Conservation (phyloP, 2,888 invertebrate genomes). For the Shargacucullia verbasci region DNA sequence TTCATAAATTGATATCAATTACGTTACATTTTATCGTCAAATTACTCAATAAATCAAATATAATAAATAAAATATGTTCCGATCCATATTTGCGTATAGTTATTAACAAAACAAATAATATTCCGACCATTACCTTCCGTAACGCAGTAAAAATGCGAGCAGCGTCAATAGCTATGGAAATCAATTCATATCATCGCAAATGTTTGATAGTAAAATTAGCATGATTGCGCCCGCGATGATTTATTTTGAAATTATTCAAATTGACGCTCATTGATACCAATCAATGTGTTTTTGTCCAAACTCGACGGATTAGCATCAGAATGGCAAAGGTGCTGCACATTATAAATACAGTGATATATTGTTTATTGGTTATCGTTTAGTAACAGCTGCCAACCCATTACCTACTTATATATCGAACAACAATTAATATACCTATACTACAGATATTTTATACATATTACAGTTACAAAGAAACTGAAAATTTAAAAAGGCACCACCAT, state of each 20-base stretch:
- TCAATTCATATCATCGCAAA: slow-evolving; percentile 62
- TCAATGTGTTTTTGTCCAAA: slow-evolving; percentile 74
- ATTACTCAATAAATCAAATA: slow-evolving; percentile 32
- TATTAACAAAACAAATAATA: slow-evolving; percentile 26
- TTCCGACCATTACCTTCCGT: slow-evolving; percentile 54
- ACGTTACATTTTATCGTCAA: not conserved
- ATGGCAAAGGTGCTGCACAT: slow-evolving; percentile 67
- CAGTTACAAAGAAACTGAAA: too few species aligned
- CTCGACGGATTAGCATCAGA: slow-evolving; percentile 75
- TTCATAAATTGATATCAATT: slow-evolving; percentile 4
- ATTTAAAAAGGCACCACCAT: too few species aligned
- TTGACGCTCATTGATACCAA: slow-evolving; percentile 71
- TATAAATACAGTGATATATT: slow-evolving; percentile 62
- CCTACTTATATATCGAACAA: too few species aligned
- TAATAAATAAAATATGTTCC: slow-evolving; percentile 19
- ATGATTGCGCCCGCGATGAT: slow-evolving; percentile 72
- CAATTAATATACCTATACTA: not conserved
- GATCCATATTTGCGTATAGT: slow-evolving; percentile 19
- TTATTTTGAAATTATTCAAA: slow-evolving; percentile 81
- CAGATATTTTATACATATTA: too few species aligned
- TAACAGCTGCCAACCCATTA: slow-evolving; percentile 57
- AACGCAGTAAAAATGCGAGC: slow-evolving; percentile 39
- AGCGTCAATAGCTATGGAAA: slow-evolving; percentile 36
- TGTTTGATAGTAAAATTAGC: slow-evolving; percentile 68
- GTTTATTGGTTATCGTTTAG: slow-evolving; percentile 56